Evolutionary conservation across 2,888 invertebrate genomes (phyloP), one percentile per base, ranked within the genome.

Genomic region (Rotaria magnacalcarata): DNA sequence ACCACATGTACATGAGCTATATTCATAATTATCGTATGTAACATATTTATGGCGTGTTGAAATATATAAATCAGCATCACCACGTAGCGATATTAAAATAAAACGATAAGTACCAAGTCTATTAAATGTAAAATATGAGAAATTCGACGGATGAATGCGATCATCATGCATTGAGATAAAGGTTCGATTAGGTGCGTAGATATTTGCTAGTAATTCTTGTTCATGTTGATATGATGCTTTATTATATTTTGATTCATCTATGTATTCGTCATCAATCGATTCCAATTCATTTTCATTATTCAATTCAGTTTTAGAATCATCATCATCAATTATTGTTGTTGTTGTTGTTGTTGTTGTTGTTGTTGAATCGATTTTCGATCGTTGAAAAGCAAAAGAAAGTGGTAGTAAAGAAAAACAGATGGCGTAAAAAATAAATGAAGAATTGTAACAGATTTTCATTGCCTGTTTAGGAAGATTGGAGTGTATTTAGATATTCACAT

Each of bases 1-100:
- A 47, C 80, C 80, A 47, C 80, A 80, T 47, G 80, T 80, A n/a
- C 47, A 47, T n/a, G 47, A 47, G 47, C 80, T 80, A 47, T 24
- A 80, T n/a, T 80, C 47, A 47, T 80, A 80, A 80, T 80, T 80
- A 47, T 80, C 43, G 47, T 80, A 80, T n/a, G 80, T 14, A 24
- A 80, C 80, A 47, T 80, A 47, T 80, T 80, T 80, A 47, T 47
- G 0, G n/a, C 47, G 43, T n/a, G 43, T 80, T 80, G 80, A 80
- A 4, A 47, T 14, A 47, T 80, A 80, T n/a, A 80, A 47, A 14
- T 80, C 80, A 2, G 80, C 80, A 47, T 80, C 80, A 11, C 80
- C 80, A 24, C n/a, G 43, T 11, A 47, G 47, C n/a, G 80, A 47
- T 80, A 80, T 80, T 47, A 80, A 47, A 47, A 80, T 80, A 47